A percentile compares a stretch with the other conserved stretches of the same genome.
Evolutionary conservation across 2,113 vertebrate species (phyloP).

Genomic region (Mixornis gularis): DNA sequence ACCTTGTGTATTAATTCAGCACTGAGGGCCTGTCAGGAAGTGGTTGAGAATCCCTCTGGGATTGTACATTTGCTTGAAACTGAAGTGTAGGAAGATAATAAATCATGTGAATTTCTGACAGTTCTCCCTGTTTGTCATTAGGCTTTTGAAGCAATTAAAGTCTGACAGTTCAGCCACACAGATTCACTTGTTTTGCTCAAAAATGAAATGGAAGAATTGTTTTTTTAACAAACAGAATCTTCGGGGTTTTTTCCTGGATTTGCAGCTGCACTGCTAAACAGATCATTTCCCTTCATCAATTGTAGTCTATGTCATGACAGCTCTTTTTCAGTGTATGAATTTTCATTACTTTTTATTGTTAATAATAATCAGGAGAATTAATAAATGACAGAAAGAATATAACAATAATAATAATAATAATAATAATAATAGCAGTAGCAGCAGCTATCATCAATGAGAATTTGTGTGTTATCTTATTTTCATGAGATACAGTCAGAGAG

Average conservation of each 20-base stretch:
- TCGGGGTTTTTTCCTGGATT: background rate
- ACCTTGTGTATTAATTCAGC: constrained; percentile 58
- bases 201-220: background rate
- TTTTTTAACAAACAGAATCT: background rate
- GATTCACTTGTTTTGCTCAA: background rate
- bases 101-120: constrained; percentile 32
- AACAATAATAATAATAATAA: background rate
- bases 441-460: background rate
- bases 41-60: constrained; percentile 30
- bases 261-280: background rate
- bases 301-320: background rate
- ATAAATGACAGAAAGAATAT: background rate
- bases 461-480: background rate
- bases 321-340: background rate
- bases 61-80: constrained; percentile 47
- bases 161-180: background rate
- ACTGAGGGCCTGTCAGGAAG: constrained; percentile 57
- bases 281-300: background rate
- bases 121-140: background rate
- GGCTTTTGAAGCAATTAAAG: constrained; percentile 32
- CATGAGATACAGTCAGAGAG: background rate
- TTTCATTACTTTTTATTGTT: background rate
- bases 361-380: background rate
- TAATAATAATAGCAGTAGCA: background rate
- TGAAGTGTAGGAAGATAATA: constrained; percentile 49